Evolutionary conservation across 2,888 invertebrate genomes (phyloP), one percentile per base, ranked within the genome.

Genomic region (Willowsia nigromaculata): DNA sequence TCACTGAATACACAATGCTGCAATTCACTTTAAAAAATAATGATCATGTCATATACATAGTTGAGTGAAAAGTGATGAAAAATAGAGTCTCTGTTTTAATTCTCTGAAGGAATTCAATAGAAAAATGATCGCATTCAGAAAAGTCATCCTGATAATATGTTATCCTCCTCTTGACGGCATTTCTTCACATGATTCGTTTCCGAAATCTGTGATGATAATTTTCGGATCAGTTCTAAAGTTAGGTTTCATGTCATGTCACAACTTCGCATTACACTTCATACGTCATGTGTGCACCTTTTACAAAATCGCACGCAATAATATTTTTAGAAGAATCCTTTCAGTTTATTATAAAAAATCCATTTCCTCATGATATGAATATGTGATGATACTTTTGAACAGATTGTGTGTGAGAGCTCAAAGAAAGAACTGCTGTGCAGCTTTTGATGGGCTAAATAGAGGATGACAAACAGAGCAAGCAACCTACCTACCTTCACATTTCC

Each of bases 211-310:
- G 18, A 33, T 65, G 37, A 65, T 62, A 62, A 62, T 82, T n/a
- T n/a, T 65, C 82, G 82, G 62, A 82, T n/a, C 27, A 43, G 27
- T 13, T 65, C 65, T 65, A 82, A 82, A 33, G n/a, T n/a, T n/a
- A n/a, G n/a, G n/a, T n/a, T 82, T 81, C 82, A 43, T 18, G 43
- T 82, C 65, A 82, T n/a, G n/a, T 22, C 40, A 11, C 59, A 27
- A 43, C 18, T n/a, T 13, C 37, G 37, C 33, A 65, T 13, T 13
- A 9, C 43, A 43, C 11, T 1, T 13, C 37, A 37, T 4, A 9
- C 11, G 13, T 43, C 43, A 43, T 13, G 43, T 43, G 13, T n/a
- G n/a, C n/a, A n/a, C n/a, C n/a, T n/a, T n/a, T n/a, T n/a, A n/a
- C n/a, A n/a, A n/a, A n/a, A n/a, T n/a, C n/a, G n/a, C n/a, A n/a